Conservation (phyloP, 2,888 invertebrate genomes). For the Protonemura montana region DNA sequence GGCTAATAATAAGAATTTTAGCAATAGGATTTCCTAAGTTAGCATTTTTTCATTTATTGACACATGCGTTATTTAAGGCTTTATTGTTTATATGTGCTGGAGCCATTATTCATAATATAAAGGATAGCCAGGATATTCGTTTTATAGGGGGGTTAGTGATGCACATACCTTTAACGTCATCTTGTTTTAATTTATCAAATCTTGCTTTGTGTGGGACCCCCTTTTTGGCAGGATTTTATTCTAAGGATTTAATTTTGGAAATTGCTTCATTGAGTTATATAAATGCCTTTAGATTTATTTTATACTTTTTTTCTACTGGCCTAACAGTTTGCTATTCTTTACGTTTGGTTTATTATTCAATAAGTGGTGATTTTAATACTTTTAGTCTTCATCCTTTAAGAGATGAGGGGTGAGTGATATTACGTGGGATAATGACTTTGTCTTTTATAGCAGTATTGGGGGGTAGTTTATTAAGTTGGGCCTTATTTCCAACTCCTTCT, state of each 20-base stretch:
- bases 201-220: conserved; percentile 70
- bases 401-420: conserved; percentile 56
- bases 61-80: conserved; percentile 79
- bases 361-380: conserved; percentile 55
- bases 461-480: conserved; percentile 65
- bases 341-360: conserved; percentile 66
- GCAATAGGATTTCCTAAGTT: conserved; percentile 64
- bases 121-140: conserved; percentile 74
- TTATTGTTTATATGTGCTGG: conserved; percentile 78
- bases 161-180: conserved; percentile 52
- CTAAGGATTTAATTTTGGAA: conserved; percentile 70
- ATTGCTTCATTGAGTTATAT: conserved; percentile 62
- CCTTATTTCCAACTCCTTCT: conserved; percentile 53
- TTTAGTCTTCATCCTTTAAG: conserved; percentile 31
- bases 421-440: conserved; percentile 61
- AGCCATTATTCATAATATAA: conserved; percentile 70
- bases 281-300: conserved; percentile 65
- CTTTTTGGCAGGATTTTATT: conserved; percentile 68
- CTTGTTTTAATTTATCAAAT: conserved; percentile 66
- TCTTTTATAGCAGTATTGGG: conserved; percentile 64
- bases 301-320: conserved; percentile 66
- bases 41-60: conserved; percentile 76
- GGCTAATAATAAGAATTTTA: conserved; percentile 74
- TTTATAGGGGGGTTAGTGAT: conserved; percentile 63
- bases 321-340: conserved; percentile 62